These are phyloP conservation scores for Archaeoteleia sp. DNA, from an alignment of 2,888 invertebrate genomes.

Conservation along the genomic window DNA sequence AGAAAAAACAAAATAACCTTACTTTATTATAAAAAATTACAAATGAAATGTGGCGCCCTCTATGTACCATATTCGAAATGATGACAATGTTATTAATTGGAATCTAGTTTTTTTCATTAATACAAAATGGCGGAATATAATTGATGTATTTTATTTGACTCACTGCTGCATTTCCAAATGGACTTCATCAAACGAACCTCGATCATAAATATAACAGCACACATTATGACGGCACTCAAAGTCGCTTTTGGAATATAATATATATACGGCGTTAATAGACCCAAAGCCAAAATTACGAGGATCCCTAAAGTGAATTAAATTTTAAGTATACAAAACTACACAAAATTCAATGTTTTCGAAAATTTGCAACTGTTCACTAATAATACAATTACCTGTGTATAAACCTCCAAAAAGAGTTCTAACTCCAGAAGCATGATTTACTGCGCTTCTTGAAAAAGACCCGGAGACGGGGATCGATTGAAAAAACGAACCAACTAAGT, in stretches of 20 bases:
- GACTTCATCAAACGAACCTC: conserved; percentile 79
- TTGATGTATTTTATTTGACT: conserved; percentile 48
- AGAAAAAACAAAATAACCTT: no score
- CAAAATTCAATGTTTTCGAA: no score
- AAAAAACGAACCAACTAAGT: conserved; percentile 84
- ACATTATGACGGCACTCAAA: conserved; percentile 84
- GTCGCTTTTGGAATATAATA: conserved; percentile 83
- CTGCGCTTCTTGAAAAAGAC: conserved; percentile 85
- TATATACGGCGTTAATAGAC: conserved; percentile 84
- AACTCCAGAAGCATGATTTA: conserved; percentile 87
- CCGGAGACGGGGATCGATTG: conserved; percentile 87
- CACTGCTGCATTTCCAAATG: conserved; percentile 78
- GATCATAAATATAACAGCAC: conserved; percentile 86
- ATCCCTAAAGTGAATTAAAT: conserved; percentile 77
- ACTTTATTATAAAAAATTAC: no score
- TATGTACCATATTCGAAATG: no score
- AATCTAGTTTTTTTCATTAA: background rate
- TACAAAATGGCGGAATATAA: no score
- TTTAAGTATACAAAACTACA: no score
- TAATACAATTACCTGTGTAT: conserved; percentile 77
- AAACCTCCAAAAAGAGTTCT: conserved; percentile 85
- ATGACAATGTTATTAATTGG: no score
- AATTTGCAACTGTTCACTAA: conserved; percentile 7
- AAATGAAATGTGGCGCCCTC: no score
- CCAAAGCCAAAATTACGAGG: conserved; percentile 83